These are phyloP conservation scores for Apotomis betuletana DNA, from an alignment of 2,888 invertebrate genomes.

Conservation along the genomic window DNA sequence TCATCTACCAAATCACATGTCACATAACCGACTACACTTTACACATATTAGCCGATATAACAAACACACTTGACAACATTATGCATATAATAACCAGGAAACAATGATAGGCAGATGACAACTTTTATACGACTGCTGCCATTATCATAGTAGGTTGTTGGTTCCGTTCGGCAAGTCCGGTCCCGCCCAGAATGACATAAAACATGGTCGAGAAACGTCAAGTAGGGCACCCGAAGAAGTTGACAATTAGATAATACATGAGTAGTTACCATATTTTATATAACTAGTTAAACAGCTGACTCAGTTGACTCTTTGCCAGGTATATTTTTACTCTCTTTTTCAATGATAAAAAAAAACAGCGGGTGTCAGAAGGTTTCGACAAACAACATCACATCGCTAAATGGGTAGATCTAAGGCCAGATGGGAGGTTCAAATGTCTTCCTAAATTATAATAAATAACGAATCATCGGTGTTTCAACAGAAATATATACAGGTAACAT, in stretches of 20 bases:
- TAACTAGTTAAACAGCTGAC: too few relatives aligned
- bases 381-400: too few relatives aligned
- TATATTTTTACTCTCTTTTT: too few relatives aligned
- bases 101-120: slow-evolving; percentile 47
- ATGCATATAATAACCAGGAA: slow-evolving; percentile 49
- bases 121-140: slow-evolving; percentile 22
- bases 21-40: slow-evolving; percentile 16
- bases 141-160: slow-evolving; percentile 7
- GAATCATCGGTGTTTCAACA: too few relatives aligned
- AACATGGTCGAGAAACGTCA: slow-evolving; percentile 30
- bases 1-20: slow-evolving; percentile 25
- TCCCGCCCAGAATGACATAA: slow-evolving; percentile 25
- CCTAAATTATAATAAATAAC: too few relatives aligned
- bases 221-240: slow-evolving; percentile 29
- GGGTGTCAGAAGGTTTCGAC: too few relatives aligned
- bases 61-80: slow-evolving; percentile 46
- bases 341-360: too few relatives aligned
- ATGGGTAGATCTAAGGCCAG: too few relatives aligned
- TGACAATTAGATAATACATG: background rate
- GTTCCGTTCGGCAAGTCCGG: slow-evolving; percentile 20
- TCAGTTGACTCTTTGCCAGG: too few relatives aligned
- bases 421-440: too few relatives aligned
- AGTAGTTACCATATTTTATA: too few relatives aligned
- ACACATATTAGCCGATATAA: slow-evolving; percentile 43
- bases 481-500: too few relatives aligned